Percentiles rank a stretch among this genome's conserved stretches.
These are phyloP conservation scores for Pseudoips prasinana DNA, from an alignment of 2,888 invertebrate species.

Conservation along the genomic window DNA sequence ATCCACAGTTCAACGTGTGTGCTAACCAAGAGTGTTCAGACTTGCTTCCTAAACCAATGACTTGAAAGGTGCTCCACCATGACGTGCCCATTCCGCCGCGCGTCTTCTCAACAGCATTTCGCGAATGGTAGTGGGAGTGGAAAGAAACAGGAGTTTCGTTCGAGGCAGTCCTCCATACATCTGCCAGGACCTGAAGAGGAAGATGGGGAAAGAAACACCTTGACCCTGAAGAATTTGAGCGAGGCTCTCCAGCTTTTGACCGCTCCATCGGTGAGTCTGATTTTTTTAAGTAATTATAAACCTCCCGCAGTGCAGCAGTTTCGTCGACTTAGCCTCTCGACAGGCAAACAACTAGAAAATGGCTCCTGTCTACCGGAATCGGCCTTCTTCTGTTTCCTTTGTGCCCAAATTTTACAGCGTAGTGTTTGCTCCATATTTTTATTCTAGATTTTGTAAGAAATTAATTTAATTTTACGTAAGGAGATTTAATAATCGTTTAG, in stretches of 20 bases:
- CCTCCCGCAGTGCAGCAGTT: too few species aligned
- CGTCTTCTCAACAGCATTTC: constrained; percentile 79
- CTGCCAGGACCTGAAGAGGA: constrained; percentile 84
- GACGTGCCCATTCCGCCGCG: constrained; percentile 82
- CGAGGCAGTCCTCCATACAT: constrained; percentile 85
- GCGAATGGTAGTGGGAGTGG: constrained; percentile 67
- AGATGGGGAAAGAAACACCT: constrained; percentile 83
- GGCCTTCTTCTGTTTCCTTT: too few species aligned
- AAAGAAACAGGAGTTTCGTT: constrained; percentile 73
- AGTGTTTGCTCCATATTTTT: too few species aligned
- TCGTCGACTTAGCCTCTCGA: too few species aligned
- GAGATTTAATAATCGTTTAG: too few species aligned
- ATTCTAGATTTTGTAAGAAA: too few species aligned
- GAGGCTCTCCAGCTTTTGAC: constrained; percentile 91
- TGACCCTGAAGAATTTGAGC: constrained; percentile 90
- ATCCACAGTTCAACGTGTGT: constrained; percentile 7
- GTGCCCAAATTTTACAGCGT: too few species aligned
- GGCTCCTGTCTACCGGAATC: too few species aligned
- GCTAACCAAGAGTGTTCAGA: constrained; percentile 7
- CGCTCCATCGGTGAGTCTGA: constrained; percentile 88
- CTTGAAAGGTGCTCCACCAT: constrained; percentile 43
- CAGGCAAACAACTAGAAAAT: too few species aligned
- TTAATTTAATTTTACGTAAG: too few species aligned
- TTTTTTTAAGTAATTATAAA: too few species aligned
- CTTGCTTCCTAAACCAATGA: constrained; percentile 18